phyloP scores from a whole-genome alignment of 2,113 vertebrate genomes.

The Eleginops maclovinus region DNA sequence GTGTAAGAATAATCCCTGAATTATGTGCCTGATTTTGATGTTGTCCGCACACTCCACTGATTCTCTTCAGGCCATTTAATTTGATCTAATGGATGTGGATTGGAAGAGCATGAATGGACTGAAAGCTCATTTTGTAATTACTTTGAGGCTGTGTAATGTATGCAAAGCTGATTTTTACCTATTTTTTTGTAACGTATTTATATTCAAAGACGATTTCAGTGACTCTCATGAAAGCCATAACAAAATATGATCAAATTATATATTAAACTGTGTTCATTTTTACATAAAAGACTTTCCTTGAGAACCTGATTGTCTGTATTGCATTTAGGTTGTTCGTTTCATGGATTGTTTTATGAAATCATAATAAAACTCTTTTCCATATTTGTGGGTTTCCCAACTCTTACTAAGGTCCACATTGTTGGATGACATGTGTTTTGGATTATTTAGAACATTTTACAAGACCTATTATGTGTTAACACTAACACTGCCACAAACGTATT shows the following conservation, averaged over 20 bases:
- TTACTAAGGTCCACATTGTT: not conserved
- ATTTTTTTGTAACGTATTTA: constrained; percentile 79
- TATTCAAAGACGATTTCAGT: constrained; percentile 61
- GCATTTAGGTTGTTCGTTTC: constrained; percentile 56
- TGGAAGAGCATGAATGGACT: constrained; percentile 51
- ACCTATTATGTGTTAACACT: not conserved
- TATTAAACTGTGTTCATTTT: constrained; percentile 61
- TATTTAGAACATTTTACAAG: not conserved
- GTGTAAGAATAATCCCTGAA: constrained; percentile 58
- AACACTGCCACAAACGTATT: not conserved
- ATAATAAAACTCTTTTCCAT: constrained; percentile 69
- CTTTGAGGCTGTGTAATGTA: constrained; percentile 48
- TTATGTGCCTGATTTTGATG: constrained; percentile 77
- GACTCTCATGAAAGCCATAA: constrained; percentile 47
- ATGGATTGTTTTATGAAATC: constrained; percentile 59
- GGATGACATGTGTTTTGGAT: constrained; percentile 1
- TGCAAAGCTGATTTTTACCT: constrained; percentile 70
- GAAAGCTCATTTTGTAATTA: constrained; percentile 66
- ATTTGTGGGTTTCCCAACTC: constrained; percentile 40
- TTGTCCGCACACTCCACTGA: constrained; percentile 58
- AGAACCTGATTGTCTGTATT: constrained; percentile 67
- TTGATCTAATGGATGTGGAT: constrained; percentile 60
- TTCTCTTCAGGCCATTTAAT: constrained; percentile 53
- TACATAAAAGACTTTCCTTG: constrained; percentile 70
- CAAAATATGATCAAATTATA: constrained; percentile 50